Evolutionary conservation across 2,113 vertebrate genomes (phyloP), one percentile per base, ranked within the genome.

Genomic region (Cichladusa arquata): DNA sequence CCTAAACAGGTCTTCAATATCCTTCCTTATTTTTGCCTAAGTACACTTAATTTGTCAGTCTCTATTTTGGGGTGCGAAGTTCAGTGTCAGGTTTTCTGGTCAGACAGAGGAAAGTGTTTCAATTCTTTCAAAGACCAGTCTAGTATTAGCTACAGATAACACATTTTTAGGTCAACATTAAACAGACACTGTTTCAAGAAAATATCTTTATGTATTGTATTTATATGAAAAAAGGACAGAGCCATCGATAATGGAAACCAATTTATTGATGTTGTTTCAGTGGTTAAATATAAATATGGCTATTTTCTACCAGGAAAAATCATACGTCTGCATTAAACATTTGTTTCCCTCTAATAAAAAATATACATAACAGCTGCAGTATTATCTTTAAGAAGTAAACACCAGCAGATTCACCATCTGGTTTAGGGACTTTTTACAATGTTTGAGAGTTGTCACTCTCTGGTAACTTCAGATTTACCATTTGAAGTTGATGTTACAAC

Each of bases 361-460:
- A 69, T 61, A 57, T 73, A 26, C 86, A 82, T 92, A 82, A 88
- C 93, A 97, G 93, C 92, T 97, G 96, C 69, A 83, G 9, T 44
- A 56, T 86, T 87, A 25, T 90, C 57, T 96, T 96, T 79, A 96
- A 96, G 95, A 95, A 89, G 74, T 94, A 96, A 97, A 96, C 64
- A 90, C 45, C 91, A 88, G 61, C 71, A 72, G 44, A 94, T 96
- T 96, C 97, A 50, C 88, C 92, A 96, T 97, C 90, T 97, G 91
- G 42, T 94, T 97, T 88, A 91, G 40, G 88, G 64, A 90, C 19
- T 81, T 96, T 97, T 97, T 94, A 90, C 28, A 54, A 51, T 88
- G 93, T 50, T 82, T 96, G 60, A 81, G 88, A 95, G 64, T 79
- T 97, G 88, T 94, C 82, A 83, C 95, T 92, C 85, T 86, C 48